phyloP scores from a whole-genome alignment of 2,113 vertebrate species.

The Climacteris rufus region DNA sequence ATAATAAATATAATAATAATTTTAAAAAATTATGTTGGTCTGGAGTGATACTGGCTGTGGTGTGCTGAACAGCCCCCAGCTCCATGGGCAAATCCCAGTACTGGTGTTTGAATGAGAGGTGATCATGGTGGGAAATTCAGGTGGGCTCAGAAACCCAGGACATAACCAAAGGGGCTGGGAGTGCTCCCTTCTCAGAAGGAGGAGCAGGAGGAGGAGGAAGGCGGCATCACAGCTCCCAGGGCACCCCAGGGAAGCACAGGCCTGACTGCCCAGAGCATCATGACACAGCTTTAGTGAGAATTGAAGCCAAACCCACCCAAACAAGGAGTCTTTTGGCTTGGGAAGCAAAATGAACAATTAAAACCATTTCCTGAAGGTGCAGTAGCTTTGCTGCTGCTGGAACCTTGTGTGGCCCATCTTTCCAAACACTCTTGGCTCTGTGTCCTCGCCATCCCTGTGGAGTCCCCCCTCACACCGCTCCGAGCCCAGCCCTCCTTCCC shows the following conservation, averaged over 20 bases:
- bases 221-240: not conserved
- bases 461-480: accelerated
- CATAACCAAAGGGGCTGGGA: accelerated
- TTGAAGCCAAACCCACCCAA: not conserved
- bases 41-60: not conserved
- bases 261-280: not conserved
- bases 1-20: too few species aligned
- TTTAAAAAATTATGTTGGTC: not conserved
- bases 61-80: not conserved
- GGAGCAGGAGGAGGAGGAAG: not conserved
- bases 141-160: not conserved
- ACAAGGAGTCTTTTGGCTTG: not conserved
- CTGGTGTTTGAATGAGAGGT: accelerated
- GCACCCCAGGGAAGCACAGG: not conserved
- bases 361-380: not conserved
- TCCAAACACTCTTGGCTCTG: accelerated
- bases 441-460: accelerated
- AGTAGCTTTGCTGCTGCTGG: not conserved
- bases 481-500: too few species aligned
- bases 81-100: not conserved
- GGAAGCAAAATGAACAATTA: accelerated
- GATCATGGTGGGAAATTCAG: not conserved
- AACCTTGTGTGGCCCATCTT: accelerated
- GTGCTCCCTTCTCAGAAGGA: accelerated
- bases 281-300: not conserved